These are phyloP conservation scores for Synergus gifuensis DNA, from an alignment of 2,888 invertebrate species.

Conservation along the genomic window DNA sequence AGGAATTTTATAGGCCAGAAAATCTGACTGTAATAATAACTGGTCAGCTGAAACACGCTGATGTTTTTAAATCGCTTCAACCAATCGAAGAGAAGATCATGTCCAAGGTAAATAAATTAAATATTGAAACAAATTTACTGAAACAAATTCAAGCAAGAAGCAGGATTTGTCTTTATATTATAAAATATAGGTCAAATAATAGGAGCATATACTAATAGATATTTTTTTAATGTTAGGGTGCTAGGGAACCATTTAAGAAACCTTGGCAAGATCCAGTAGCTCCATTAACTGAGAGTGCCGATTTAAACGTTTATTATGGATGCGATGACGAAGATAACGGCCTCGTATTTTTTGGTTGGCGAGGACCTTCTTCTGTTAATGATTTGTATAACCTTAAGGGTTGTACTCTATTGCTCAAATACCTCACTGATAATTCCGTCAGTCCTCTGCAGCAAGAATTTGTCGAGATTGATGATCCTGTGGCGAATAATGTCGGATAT, in stretches of 20 bases:
- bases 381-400: conserved; percentile 82
- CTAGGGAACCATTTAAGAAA: conserved; percentile 81
- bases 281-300: conserved; percentile 80
- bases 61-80: conserved; percentile 86
- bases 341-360: conserved; percentile 87
- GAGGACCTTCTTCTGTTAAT: conserved; percentile 85
- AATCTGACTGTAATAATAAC: conserved; percentile 91
- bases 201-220: not conserved
- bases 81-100: conserved; percentile 88
- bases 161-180: conserved; percentile 18
- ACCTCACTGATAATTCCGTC: conserved; percentile 91
- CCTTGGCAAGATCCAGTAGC: conserved; percentile 89
- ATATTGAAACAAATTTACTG: not conserved
- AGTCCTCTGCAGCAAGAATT: conserved; percentile 91
- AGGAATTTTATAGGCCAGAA: conserved; percentile 92
- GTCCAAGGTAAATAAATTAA: conserved; percentile 79
- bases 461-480: conserved; percentile 89
- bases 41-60: conserved; percentile 87
- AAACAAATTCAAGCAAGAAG: not conserved
- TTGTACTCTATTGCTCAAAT: conserved; percentile 86
- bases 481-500: conserved; percentile 86
- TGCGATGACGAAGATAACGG: conserved; percentile 92
- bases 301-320: conserved; percentile 84
- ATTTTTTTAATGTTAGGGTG: conserved; percentile 74
- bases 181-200: conserved; percentile 32